These are phyloP conservation scores for Gambelia wislizenii DNA, from an alignment of 2,797 vertebrate genomes.

Conservation along the genomic window DNA sequence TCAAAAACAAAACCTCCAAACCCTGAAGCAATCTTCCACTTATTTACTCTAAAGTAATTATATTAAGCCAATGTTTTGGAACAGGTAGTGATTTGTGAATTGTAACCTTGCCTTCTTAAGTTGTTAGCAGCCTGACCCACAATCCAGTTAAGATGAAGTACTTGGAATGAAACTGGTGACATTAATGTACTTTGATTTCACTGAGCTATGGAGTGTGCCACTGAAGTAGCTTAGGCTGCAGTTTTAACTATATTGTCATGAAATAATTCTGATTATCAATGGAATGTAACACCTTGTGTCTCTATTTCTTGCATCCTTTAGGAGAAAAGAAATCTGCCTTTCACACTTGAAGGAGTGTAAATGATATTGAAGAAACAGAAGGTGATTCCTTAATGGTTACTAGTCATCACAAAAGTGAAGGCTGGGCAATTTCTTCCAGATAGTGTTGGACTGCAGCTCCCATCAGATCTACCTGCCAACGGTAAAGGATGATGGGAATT, in stretches of 20 bases:
- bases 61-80: constrained; percentile 29
- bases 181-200: constrained; percentile 23
- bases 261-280: constrained; percentile 6
- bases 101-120: constrained; percentile 15
- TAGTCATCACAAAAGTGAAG: neutral
- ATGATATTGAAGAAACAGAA: neutral
- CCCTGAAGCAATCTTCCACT: neutral
- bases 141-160: constrained; percentile 14
- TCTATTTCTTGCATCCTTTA: neutral
- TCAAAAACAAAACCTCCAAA: neutral
- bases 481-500: neutral
- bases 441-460: neutral
- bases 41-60: constrained; percentile 39
- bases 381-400: neutral
- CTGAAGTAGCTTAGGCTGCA: constrained; percentile 11
- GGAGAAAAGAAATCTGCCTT: neutral
- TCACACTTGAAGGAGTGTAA: neutral
- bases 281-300: neutral
- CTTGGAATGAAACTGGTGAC: neutral
- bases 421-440: neutral
- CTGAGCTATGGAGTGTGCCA: neutral
- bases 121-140: constrained; percentile 26
- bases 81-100: constrained; percentile 1
- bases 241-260: constrained; percentile 12
- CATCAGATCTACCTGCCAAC: neutral